Evolutionary conservation across 2,888 invertebrate genomes (phyloP).

Genomic region (Podabrus alpinus): DNA sequence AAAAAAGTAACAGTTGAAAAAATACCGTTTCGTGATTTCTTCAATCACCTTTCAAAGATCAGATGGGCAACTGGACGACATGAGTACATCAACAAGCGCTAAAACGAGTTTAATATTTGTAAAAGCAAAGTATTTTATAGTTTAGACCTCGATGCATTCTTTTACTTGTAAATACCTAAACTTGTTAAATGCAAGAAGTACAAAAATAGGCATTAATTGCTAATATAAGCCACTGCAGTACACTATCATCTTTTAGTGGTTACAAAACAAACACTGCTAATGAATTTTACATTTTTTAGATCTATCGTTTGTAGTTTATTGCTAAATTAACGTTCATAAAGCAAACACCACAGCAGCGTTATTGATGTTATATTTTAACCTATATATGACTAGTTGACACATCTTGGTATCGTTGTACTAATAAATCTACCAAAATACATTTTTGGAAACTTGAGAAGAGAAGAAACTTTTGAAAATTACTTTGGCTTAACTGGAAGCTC

Average conservation of each 20-base stretch:
- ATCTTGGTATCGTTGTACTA: constrained; percentile 9
- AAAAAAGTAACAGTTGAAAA: constrained; percentile 1
- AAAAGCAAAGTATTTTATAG: not conserved
- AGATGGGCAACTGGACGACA: not conserved
- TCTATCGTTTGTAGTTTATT: not conserved
- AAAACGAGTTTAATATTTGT: not conserved
- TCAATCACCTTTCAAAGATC: not conserved
- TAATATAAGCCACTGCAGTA: constrained; percentile 13
- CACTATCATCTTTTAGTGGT: not conserved
- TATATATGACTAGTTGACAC: constrained; percentile 18
- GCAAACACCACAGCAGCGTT: constrained; percentile 8
- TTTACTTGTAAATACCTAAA: not conserved
- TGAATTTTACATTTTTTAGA: not conserved
- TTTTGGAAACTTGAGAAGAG: constrained; percentile 7
- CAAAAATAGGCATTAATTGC: constrained; percentile 9
- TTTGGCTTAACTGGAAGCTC: not conserved
- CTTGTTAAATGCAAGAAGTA: constrained; percentile 1
- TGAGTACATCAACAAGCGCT: not conserved
- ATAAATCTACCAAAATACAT: not conserved
- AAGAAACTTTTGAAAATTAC: not conserved
- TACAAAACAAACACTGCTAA: constrained; percentile 5
- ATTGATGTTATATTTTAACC: constrained; percentile 11
- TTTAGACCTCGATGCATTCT: not conserved
- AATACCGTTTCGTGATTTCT: not conserved
- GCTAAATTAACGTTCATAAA: constrained; percentile 2